A percentile compares a stretch with the other conserved stretches of the same genome.
Conservation (phyloP, 2,888 invertebrate species). For the Zeuzera pyrina region DNA sequence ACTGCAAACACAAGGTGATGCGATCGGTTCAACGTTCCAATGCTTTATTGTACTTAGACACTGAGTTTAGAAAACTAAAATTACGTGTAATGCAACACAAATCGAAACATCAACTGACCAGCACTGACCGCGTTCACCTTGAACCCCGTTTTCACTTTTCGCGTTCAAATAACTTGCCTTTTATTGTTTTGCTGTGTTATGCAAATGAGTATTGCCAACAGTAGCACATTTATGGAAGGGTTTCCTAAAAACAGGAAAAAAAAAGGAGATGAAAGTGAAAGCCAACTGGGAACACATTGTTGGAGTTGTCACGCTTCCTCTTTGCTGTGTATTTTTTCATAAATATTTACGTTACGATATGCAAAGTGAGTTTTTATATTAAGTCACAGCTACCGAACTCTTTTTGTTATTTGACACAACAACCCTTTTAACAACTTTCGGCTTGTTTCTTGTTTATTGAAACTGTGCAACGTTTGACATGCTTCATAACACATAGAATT, state of each 20-base stretch:
- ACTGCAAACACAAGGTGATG: no score
- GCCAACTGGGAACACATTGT: conserved; percentile 62
- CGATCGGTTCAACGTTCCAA: no score
- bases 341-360: conserved; percentile 66
- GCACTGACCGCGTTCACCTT: conserved; percentile 35
- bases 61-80: no score
- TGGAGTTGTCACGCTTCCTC: conserved; percentile 49
- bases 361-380: conserved; percentile 69
- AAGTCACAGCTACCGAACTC: conserved; percentile 50
- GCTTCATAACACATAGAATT: no score
- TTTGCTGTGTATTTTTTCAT: conserved; percentile 44
- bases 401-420: conserved; percentile 53
- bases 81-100: conserved; percentile 52
- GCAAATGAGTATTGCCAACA: conserved; percentile 56
- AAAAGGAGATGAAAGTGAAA: conserved; percentile 55
- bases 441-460: conserved; percentile 30
- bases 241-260: conserved; percentile 51
- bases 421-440: conserved; percentile 58
- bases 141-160: conserved; percentile 67
- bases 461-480: background rate
- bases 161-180: conserved; percentile 54
- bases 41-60: no score
- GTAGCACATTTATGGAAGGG: conserved; percentile 59
- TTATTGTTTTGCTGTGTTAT: conserved; percentile 59
- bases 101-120: conserved; percentile 51